These are phyloP conservation scores for Labroides dimidiatus DNA, from an alignment of 2,797 vertebrate genomes.

Conservation along the genomic window DNA sequence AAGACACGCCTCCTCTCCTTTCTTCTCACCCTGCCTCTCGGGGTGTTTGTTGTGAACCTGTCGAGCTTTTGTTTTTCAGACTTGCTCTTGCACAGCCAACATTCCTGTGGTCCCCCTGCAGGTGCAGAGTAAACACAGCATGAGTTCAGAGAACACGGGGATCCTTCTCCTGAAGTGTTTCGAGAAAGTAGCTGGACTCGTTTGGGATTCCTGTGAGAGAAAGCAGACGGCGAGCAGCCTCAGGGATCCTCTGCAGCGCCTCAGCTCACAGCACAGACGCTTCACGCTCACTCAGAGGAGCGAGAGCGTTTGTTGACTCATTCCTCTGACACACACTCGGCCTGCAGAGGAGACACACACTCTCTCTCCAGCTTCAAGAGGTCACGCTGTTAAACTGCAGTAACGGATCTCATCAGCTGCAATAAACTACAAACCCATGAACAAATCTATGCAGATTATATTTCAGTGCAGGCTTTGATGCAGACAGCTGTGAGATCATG, in stretches of 20 bases:
- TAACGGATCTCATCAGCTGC: constrained; percentile 63
- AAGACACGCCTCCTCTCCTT: no score
- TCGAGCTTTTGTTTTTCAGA: no score
- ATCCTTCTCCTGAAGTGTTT: neutral
- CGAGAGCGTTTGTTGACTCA: constrained; percentile 61
- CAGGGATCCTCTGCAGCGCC: constrained; percentile 13
- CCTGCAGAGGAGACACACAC: neutral
- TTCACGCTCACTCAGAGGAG: constrained; percentile 52
- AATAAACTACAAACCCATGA: constrained; percentile 68
- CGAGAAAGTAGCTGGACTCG: neutral
- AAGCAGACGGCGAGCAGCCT: constrained; percentile 5
- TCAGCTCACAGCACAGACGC: constrained; percentile 25
- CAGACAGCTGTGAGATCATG: constrained; percentile 64
- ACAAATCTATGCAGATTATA: constrained; percentile 61
- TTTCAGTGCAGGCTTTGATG: constrained; percentile 59
- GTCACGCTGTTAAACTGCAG: constrained; percentile 66
- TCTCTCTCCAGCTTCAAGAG: constrained; percentile 18
- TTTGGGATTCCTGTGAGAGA: constrained; percentile 15
- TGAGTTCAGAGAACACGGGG: no score
- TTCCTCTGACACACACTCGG: constrained; percentile 46
- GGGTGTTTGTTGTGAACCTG: no score
- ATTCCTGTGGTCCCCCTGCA: no score
- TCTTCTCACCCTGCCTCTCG: no score
- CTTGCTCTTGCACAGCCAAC: no score
- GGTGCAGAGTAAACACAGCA: no score